phyloP scores from a whole-genome alignment of 2,888 invertebrate genomes.

The Noctua janthe region DNA sequence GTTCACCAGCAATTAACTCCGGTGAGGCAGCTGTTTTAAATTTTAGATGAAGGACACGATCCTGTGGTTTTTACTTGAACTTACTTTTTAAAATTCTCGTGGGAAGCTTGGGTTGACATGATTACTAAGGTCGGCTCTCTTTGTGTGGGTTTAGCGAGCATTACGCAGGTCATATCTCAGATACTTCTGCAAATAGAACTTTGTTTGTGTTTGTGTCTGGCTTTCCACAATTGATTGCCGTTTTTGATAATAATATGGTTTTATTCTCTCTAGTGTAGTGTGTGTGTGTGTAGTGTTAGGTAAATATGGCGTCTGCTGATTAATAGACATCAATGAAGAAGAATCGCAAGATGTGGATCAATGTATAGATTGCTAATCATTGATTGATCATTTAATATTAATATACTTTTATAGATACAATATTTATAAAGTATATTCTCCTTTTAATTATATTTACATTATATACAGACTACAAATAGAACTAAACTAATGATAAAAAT shows the following conservation, averaged over 20 bases:
- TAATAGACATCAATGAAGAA: neutral
- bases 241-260: slow-evolving; percentile 17
- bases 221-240: slow-evolving; percentile 33
- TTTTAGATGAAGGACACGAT: slow-evolving; percentile 75
- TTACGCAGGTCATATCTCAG: slow-evolving; percentile 40
- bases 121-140: slow-evolving; percentile 51
- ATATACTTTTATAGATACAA: no score
- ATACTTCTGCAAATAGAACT: slow-evolving; percentile 43
- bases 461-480: no score
- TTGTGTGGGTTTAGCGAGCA: slow-evolving; percentile 36
- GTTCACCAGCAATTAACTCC: slow-evolving; percentile 73
- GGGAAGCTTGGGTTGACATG: slow-evolving; percentile 63
- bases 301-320: neutral
- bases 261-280: neutral
- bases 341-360: neutral
- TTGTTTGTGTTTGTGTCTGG: slow-evolving; percentile 45
- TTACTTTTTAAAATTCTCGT: slow-evolving; percentile 71
- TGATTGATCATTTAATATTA: neutral
- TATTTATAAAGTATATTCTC: no score
- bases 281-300: no score
- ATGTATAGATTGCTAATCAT: neutral
- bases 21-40: slow-evolving; percentile 70
- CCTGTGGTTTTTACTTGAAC: slow-evolving; percentile 71
- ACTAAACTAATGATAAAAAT: no score
- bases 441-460: no score